Percentiles rank a stretch among this genome's conserved stretches.
Evolutionary conservation across 2,888 invertebrate genomes (phyloP).

Genomic region (Cephus runcator): DNA sequence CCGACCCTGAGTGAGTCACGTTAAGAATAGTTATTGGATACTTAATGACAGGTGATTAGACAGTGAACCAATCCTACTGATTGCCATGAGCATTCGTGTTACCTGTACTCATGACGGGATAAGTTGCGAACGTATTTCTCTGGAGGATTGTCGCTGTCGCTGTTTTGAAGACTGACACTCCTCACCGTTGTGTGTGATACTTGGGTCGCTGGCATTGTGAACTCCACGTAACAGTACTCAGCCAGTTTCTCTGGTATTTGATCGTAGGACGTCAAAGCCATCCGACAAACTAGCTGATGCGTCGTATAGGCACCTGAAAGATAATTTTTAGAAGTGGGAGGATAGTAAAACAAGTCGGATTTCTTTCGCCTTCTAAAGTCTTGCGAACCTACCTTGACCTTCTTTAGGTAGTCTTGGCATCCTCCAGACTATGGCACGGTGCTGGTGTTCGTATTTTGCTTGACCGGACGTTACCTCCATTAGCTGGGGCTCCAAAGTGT

Average conservation of each 20-base stretch:
- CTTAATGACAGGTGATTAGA: background rate
- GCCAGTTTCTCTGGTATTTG: constrained; percentile 95
- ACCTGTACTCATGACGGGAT: constrained; percentile 95
- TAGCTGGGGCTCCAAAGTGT: constrained; percentile 88
- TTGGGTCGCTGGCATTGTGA: constrained; percentile 98
- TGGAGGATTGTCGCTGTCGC: constrained; percentile 89
- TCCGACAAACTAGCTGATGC: constrained; percentile 92
- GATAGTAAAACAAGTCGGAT: background rate
- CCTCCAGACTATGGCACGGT: constrained; percentile 97
- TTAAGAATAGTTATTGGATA: background rate
- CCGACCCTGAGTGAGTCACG: constrained; percentile 74
- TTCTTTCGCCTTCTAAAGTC: background rate
- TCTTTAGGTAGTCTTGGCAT: constrained; percentile 97
- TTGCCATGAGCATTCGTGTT: constrained; percentile 11
- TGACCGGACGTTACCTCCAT: constrained; percentile 97
- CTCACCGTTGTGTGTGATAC: constrained; percentile 95
- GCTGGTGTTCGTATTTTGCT: constrained; percentile 99
- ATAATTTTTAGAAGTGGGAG: background rate
- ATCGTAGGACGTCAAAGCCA: constrained; percentile 97
- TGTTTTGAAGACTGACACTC: constrained; percentile 89
- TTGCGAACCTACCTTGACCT: constrained; percentile 83
- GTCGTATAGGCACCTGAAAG: constrained; percentile 94
- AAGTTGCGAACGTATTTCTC: constrained; percentile 98
- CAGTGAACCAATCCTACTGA: background rate
- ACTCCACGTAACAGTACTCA: constrained; percentile 91